Percentiles rank a stretch among this genome's conserved stretches.
Evolutionary conservation across 1,140 invertebrate species (phyloP).

Genomic region (Tachypleus tridentatus): DNA sequence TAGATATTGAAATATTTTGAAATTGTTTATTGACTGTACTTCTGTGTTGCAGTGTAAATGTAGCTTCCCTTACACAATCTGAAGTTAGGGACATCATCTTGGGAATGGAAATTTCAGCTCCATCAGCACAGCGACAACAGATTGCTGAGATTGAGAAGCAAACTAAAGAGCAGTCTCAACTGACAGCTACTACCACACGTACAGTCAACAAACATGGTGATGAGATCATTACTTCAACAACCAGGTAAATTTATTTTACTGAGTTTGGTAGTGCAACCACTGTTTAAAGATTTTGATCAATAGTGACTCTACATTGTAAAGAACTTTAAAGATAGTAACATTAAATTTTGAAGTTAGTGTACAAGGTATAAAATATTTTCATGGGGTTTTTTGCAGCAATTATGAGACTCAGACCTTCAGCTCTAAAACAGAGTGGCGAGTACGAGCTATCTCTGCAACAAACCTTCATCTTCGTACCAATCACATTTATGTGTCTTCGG

Average conservation of each 20-base stretch:
- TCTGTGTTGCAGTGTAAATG: conserved; percentile 63
- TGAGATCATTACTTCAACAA: conserved; percentile 98
- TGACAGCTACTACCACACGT: conserved; percentile 93
- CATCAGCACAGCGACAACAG: conserved; percentile 95
- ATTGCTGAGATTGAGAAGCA: conserved; percentile 99
- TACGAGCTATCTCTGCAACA: conserved; percentile 94
- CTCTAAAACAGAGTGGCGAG: conserved; percentile 97
- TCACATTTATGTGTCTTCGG: conserved; percentile 97
- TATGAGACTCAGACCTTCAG: conserved; percentile 98
- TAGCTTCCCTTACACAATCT: conserved; percentile 94
- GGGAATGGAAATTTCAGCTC: conserved; percentile 99
- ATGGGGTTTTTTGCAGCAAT: conserved; percentile 52
- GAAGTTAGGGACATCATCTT: conserved; percentile 99
- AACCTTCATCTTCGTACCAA: conserved; percentile 97
- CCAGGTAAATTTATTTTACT: conserved; percentile 29
- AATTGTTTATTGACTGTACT: too few relatives aligned
- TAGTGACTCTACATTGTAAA: not conserved
- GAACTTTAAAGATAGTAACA: not conserved
- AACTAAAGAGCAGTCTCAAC: conserved; percentile 96
- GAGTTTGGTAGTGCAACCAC: too few relatives aligned
- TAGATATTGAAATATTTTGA: too few relatives aligned
- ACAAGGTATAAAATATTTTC: not conserved
- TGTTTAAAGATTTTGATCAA: not conserved
- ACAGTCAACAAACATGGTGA: conserved; percentile 99
- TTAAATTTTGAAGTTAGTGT: not conserved